These are phyloP conservation scores for Nebria ingens DNA, from an alignment of 1,140 invertebrate genomes.

Conservation along the genomic window DNA sequence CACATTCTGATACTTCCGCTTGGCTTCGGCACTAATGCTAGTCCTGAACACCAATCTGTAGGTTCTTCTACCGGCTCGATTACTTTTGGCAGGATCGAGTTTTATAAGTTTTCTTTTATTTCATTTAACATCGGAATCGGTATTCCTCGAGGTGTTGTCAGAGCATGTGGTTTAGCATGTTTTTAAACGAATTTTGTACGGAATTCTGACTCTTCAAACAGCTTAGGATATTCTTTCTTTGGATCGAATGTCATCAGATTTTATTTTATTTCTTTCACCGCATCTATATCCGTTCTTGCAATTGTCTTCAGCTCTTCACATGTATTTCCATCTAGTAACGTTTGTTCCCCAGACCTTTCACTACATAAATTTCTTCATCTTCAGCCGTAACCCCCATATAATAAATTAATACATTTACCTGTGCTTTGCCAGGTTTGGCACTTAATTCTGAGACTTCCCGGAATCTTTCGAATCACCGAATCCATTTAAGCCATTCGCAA, in stretches of 20 bases:
- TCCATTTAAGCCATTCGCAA: too few relatives aligned
- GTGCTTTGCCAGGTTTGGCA: too few relatives aligned
- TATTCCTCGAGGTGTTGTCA: conserved; percentile 21
- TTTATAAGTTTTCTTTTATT: conserved; percentile 21
- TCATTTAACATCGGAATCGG: conserved; percentile 25
- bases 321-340: too few relatives aligned
- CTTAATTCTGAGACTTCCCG: too few relatives aligned
- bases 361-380: too few relatives aligned
- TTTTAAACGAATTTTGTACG: neutral
- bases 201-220: neutral
- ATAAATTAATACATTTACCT: too few relatives aligned
- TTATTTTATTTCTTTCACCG: too few relatives aligned
- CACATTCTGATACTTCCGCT: conserved; percentile 30
- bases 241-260: neutral
- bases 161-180: conserved; percentile 12
- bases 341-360: too few relatives aligned
- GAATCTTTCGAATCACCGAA: too few relatives aligned
- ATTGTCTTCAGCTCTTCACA: too few relatives aligned
- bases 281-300: too few relatives aligned
- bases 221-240: neutral
- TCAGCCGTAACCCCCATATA: too few relatives aligned
- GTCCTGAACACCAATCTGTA: conserved; percentile 34
- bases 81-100: conserved; percentile 20
- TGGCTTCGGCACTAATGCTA: conserved; percentile 33
- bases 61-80: conserved; percentile 27